Evolutionary conservation across 2,888 invertebrate genomes (phyloP), one percentile per base, ranked within the genome.

Genomic region (Aleiodes leptofemur): DNA sequence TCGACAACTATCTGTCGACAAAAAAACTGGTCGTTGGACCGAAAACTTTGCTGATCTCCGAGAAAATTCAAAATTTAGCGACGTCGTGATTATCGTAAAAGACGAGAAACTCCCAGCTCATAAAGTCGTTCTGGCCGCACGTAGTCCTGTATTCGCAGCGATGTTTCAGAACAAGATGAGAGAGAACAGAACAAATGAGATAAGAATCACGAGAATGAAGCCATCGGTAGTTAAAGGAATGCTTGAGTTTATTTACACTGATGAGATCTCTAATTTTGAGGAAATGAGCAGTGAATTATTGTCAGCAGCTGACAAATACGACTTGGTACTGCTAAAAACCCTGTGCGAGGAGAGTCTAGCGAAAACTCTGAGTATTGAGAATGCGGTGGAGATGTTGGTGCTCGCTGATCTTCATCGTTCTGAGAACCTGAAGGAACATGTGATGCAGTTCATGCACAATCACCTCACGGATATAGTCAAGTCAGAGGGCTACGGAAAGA

Each of bases 101-200:
- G 56, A 57, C 13, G 31, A 34, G n/a, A 34, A 71, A 71, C 29
- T 75, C 56, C 29, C 8, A 1, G 68, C 59, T 7, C 75, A 71
- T 34, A 71, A 56, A 55, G 66, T 7, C 53, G 23, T 23, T 23
- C 23, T 23, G 23, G 23, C 23, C 1, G 23, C 23, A 23, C 23
- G 23, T 23, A 23, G 71, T 56, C n/a, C 66, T 0, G 75, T 75
- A 14, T 75, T 75, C 31, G 75, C 55, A 23, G 29, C 64, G n/a
- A 71, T 66, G 57, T 56, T 75, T 23, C n/a, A 57, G 31, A 4
- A 1, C n/a, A n/a, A 53, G 23, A 43, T 56, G 55, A 51, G 1
- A 38, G 64, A 64, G 4, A 43, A 14, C 14, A 23, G 34, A 8
- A 43, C 14, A 8, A 38, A 53, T 61, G 23, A 53, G 6, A 14